Evolutionary conservation across 2,113 vertebrate species (phyloP).

Genomic region (Callaeas wilsoni): DNA sequence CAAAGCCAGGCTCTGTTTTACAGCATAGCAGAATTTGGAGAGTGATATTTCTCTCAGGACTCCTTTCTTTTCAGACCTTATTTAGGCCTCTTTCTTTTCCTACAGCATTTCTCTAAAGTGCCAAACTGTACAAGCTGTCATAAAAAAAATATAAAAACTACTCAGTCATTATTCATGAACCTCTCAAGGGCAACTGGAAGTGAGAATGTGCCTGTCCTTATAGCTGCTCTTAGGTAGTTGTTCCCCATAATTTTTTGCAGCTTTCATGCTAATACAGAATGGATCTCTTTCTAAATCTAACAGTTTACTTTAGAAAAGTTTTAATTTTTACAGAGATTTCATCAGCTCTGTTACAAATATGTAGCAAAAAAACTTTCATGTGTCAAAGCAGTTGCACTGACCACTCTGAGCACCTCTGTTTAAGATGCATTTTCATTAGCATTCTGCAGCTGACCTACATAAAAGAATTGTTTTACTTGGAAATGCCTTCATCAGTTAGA

Average conservation of each 20-base stretch:
- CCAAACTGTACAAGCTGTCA: slow-evolving; percentile 48
- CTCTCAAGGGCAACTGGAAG: background rate
- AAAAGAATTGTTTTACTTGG: slow-evolving; percentile 24
- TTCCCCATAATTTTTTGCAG: background rate
- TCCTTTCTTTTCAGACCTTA: slow-evolving; percentile 52
- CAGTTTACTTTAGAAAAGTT: background rate
- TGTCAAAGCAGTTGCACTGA: background rate
- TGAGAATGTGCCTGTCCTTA: background rate
- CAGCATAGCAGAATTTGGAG: slow-evolving; percentile 11
- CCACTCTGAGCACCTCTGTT: background rate
- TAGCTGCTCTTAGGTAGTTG: background rate
- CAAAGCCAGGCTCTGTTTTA: slow-evolving; percentile 9
- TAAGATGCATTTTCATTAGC: background rate
- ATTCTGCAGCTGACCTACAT: slow-evolving; percentile 19
- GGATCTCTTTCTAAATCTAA: background rate
- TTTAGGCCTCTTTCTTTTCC: slow-evolving; percentile 62
- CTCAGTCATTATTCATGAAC: background rate
- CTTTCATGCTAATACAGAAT: background rate
- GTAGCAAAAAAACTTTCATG: background rate
- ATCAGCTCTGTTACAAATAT: background rate
- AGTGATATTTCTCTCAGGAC: slow-evolving; percentile 5
- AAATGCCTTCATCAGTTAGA: background rate
- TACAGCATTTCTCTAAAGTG: background rate
- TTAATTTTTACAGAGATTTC: background rate
- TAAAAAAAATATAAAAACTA: background rate